Base-by-base conservation (phyloP, 2,113 vertebrate species). In the Corythornis cristatus region DNA sequence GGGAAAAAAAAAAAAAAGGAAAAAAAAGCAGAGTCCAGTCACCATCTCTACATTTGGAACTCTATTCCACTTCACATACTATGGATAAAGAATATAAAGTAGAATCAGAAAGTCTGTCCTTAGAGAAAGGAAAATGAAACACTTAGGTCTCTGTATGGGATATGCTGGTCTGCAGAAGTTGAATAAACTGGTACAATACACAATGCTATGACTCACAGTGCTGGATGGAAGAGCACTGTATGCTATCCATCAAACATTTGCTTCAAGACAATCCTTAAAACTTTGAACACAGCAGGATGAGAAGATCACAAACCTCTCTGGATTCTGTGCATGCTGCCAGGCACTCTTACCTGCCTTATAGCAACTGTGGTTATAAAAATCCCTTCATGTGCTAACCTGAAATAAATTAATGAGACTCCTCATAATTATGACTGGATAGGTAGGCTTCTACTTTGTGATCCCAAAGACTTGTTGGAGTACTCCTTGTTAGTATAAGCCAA, bases 271-370 rank as follows among this genome's bases (percentile, higher is more conserved):
- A 93, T 79, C 72, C 82, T 68, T 61, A 61, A 93, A 94, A 91
- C 95, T 96, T 95, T 96, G 92, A 96, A 94, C 95, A 94, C 96
- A 97, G 96, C 93, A 94, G 95, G 96, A 96, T 91, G 83, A 89
- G 92, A 86, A 91, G 95, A 97, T 94, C 96, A 86, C 50, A 94
- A 91, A 84, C 75, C 48, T 80, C 72, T 72, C 62, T 74, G 83
- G 75, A 97, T 93, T 93, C 85, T 22, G 4, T 71, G 42, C 51
- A 40, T 67, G 85, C 72, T 75, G 86, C 60, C 75, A 90, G 80
- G 67, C 65, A 81, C 77, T 94, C 85, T 96, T 96, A 91, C 75
- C 90, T 93, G 80, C 50, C 82, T 90, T 85, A 68, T 61, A 91
- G 91, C 83, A 95, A 82, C 74, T 29, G 2, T 28, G 40, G 75